phyloP scores from a whole-genome alignment of 1,140 invertebrate genomes.

The Copidosoma floridanum region DNA sequence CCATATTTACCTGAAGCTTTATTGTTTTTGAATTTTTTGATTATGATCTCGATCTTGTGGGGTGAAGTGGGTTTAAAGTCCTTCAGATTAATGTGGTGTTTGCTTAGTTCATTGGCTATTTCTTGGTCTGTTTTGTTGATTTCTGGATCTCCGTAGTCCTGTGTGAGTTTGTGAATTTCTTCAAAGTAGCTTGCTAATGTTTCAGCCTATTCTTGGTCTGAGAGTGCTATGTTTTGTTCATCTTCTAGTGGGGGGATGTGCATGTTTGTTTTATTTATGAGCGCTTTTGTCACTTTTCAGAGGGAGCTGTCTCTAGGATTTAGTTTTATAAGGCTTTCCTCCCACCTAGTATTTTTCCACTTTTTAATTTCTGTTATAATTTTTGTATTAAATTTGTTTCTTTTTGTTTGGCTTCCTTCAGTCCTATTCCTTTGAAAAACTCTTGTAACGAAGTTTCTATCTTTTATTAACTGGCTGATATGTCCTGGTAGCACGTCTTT shows the following conservation, averaged over 20 bases:
- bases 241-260: slow-evolving; percentile 3
- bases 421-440: background rate
- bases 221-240: background rate
- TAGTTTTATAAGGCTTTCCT: slow-evolving; percentile 17
- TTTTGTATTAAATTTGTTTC: slow-evolving; percentile 1
- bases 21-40: slow-evolving; percentile 27
- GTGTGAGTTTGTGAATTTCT: slow-evolving; percentile 20
- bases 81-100: background rate
- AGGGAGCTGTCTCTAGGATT: slow-evolving; percentile 21
- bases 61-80: slow-evolving; percentile 13
- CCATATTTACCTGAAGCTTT: slow-evolving; percentile 41
- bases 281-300: slow-evolving; percentile 18
- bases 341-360: slow-evolving; percentile 4
- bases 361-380: slow-evolving; percentile 2
- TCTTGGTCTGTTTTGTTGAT: background rate
- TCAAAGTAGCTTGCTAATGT: slow-evolving; percentile 20
- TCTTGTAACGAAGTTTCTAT: background rate
- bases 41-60: slow-evolving; percentile 21
- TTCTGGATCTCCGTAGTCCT: slow-evolving; percentile 5
- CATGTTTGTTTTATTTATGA: slow-evolving; percentile 2
- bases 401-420: background rate
- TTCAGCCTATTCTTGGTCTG: slow-evolving; percentile 25
- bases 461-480: background rate
- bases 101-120: slow-evolving; percentile 9
- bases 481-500: background rate